Evolutionary conservation across 2,797 vertebrate genomes (phyloP).

Genomic region (Novumbra hubbsi): DNA sequence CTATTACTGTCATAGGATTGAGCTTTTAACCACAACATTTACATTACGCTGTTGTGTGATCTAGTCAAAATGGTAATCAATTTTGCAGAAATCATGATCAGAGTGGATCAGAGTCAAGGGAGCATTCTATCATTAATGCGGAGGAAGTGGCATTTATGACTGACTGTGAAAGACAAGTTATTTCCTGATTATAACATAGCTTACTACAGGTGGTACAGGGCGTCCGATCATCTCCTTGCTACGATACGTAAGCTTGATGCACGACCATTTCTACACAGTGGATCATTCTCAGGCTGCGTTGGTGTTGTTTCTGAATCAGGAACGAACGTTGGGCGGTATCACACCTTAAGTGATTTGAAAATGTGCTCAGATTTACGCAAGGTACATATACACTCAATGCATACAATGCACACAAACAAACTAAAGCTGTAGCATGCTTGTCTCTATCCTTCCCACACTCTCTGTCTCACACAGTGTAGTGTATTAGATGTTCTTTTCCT

Average conservation of each 20-base stretch:
- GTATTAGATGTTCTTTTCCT: slow-evolving; percentile 42
- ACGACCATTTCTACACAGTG: not conserved
- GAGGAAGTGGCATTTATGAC: slow-evolving; percentile 47
- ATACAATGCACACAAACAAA: slow-evolving; percentile 21
- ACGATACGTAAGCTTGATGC: not conserved
- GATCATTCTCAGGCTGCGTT: not conserved
- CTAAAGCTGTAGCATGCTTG: slow-evolving; percentile 23
- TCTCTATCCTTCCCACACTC: slow-evolving; percentile 20
- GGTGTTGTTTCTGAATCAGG: not conserved
- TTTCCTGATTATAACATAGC: slow-evolving; percentile 32
- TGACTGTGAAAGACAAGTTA: slow-evolving; percentile 52
- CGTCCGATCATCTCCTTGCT: not conserved
- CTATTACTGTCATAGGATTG: slow-evolving; percentile 3
- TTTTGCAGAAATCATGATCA: slow-evolving; percentile 55
- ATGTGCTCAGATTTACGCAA: not conserved
- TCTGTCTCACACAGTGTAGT: slow-evolving; percentile 10
- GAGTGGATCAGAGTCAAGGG: slow-evolving; percentile 51
- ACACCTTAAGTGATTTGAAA: slow-evolving; percentile 10
- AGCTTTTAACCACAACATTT: slow-evolving; percentile 28
- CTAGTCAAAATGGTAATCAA: slow-evolving; percentile 65
- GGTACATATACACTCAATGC: slow-evolving; percentile 9
- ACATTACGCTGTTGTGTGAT: slow-evolving; percentile 48
- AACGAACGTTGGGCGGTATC: slow-evolving; percentile 1
- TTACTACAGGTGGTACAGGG: not conserved
- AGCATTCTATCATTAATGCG: slow-evolving; percentile 50